phyloP scores from a whole-genome alignment of 2,113 vertebrate species.

The Sula dactylatra region DNA sequence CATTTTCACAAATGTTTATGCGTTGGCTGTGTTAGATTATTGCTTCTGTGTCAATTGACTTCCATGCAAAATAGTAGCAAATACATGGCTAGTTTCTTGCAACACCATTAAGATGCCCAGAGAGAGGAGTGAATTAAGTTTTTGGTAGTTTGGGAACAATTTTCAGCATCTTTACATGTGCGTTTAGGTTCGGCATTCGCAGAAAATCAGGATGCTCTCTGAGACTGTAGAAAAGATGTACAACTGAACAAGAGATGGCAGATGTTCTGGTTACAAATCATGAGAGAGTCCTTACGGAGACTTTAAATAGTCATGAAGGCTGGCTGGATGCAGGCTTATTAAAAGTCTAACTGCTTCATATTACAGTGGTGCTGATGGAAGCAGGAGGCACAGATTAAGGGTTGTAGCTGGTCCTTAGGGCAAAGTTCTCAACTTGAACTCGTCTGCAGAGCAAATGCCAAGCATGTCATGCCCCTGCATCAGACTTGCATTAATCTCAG shows the following conservation, averaged over 20 bases:
- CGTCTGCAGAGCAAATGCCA: not conserved
- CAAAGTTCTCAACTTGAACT: not conserved
- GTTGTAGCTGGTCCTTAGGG: not conserved
- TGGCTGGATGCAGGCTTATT: not conserved
- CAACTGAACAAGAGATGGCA: not conserved
- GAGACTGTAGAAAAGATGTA: not conserved
- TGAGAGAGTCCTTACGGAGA: not conserved
- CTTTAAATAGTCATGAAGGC: not conserved
- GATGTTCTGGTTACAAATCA: constrained; percentile 14
- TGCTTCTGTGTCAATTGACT: not conserved
- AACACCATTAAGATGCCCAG: not conserved
- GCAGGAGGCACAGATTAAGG: not conserved
- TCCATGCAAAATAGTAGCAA: not conserved
- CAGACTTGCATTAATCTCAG: not conserved
- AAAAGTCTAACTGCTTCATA: not conserved
- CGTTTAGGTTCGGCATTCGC: not conserved
- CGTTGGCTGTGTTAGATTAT: not conserved
- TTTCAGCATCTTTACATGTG: not conserved
- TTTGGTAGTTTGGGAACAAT: not conserved
- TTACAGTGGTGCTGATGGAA: not conserved
- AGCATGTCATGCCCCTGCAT: not conserved
- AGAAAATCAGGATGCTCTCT: not conserved
- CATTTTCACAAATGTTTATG: not conserved
- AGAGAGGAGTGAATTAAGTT: not conserved
- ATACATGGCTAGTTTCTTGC: not conserved